These are phyloP conservation scores for Apteryx mantelli DNA, from an alignment of 2,113 vertebrate genomes.

Conservation along the genomic window DNA sequence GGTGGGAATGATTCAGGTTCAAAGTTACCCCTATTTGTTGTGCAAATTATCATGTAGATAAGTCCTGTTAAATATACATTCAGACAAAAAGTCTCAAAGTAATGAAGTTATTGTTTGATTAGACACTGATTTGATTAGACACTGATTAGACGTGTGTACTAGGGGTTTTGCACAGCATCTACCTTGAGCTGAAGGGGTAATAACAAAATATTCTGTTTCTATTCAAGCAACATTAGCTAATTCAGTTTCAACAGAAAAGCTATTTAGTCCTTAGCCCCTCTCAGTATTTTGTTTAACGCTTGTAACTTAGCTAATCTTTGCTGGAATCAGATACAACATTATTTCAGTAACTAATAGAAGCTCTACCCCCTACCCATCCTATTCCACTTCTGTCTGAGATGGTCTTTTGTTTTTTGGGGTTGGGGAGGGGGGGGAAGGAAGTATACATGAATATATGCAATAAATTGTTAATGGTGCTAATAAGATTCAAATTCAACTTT, in stretches of 20 bases:
- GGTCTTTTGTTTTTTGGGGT: not conserved
- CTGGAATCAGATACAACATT: not conserved
- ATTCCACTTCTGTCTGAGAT: not conserved
- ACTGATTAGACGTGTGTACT: too few relatives aligned
- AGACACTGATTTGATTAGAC: too few relatives aligned
- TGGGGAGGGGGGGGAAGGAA: too few relatives aligned
- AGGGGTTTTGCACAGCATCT: too few relatives aligned
- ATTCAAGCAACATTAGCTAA: too few relatives aligned
- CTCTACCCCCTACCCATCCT: not conserved
- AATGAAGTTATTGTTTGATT: too few relatives aligned
- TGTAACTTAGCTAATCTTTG: not conserved
- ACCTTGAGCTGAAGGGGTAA: too few relatives aligned
- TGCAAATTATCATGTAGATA: too few relatives aligned
- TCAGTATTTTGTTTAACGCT: not conserved
- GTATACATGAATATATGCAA: accelerated
- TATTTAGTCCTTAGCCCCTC: not conserved
- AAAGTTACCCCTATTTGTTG: not conserved
- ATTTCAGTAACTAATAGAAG: not conserved
- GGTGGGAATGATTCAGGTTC: not conserved
- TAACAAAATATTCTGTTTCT: too few relatives aligned
- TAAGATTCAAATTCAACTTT: not conserved
- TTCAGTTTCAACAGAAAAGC: not conserved
- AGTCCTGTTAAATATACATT: too few relatives aligned
- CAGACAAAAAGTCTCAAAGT: too few relatives aligned
- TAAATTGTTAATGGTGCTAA: not conserved